Evolutionary conservation across 2,113 vertebrate species (phyloP).

Genomic region (Phrynocephalus versicolor): DNA sequence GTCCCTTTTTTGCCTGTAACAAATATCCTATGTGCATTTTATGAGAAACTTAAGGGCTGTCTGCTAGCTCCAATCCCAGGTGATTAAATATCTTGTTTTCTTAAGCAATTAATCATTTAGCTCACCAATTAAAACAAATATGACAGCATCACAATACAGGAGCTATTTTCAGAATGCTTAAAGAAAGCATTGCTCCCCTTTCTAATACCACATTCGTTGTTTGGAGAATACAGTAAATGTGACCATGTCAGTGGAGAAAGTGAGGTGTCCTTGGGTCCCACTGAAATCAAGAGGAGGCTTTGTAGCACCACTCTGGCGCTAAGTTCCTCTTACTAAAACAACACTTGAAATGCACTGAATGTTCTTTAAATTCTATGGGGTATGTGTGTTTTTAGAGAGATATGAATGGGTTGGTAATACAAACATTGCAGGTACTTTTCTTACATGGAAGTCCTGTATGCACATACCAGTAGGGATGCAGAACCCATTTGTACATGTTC

Average conservation of each 20-base stretch:
- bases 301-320: neutral
- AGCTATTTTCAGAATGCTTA: slow-evolving; percentile 20
- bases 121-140: slow-evolving; percentile 34
- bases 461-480: no score
- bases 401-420: neutral
- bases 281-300: neutral
- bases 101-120: slow-evolving; percentile 31
- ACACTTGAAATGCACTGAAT: neutral
- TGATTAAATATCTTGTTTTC: slow-evolving; percentile 33
- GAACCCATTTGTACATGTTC: no score
- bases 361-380: neutral
- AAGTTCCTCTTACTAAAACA: neutral
- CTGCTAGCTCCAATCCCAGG: neutral
- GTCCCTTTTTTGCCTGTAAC: neutral
- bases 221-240: neutral
- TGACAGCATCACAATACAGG: slow-evolving; percentile 24
- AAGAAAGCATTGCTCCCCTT: slow-evolving; percentile 2
- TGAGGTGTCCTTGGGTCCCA: neutral
- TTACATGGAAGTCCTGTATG: no score
- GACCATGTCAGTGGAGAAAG: neutral
- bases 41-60: neutral
- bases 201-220: neutral
- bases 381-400: no score
- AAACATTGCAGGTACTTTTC: neutral
- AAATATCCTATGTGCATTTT: neutral